phyloP scores from a whole-genome alignment of 2,888 invertebrate species.

The Tubulanus polymorphus region DNA sequence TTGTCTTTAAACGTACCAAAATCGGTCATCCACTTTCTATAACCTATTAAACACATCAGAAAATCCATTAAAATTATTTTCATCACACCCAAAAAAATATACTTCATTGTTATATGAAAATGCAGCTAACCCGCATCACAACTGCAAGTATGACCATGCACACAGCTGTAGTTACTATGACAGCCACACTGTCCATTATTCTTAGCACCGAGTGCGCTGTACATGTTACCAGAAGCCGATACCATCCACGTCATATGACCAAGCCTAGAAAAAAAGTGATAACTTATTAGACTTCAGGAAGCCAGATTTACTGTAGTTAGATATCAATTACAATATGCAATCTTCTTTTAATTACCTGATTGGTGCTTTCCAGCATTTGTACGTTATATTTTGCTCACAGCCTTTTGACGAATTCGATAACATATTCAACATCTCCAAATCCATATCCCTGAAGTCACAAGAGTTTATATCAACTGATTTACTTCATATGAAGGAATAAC shows the following conservation, averaged over 20 bases:
- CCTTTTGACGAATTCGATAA: conserved; percentile 28
- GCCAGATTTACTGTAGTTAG: no score
- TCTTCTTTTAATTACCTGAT: conserved; percentile 24
- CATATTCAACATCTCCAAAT: conserved; percentile 23
- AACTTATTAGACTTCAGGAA: no score
- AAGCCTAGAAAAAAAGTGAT: conserved; percentile 22
- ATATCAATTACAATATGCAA: not conserved
- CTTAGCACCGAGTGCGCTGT: conserved; percentile 32
- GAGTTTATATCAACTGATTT: not conserved
- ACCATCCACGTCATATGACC: conserved; percentile 35
- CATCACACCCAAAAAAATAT: no score
- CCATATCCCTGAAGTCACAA: conserved; percentile 27
- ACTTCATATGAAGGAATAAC: not conserved
- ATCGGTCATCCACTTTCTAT: no score
- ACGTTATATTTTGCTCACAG: conserved; percentile 37
- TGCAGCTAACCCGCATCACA: conserved; percentile 69
- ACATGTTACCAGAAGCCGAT: conserved; percentile 31
- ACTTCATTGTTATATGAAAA: no score
- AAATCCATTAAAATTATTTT: no score
- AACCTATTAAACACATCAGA: no score
- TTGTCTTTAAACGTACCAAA: conserved; percentile 79
- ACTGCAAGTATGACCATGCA: conserved; percentile 79
- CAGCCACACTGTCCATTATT: conserved; percentile 47
- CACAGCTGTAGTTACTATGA: conserved; percentile 73
- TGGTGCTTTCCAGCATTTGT: conserved; percentile 33